These are phyloP conservation scores for Catostomus latipinnis DNA, from an alignment of 2,797 vertebrate genomes.

Conservation along the genomic window DNA sequence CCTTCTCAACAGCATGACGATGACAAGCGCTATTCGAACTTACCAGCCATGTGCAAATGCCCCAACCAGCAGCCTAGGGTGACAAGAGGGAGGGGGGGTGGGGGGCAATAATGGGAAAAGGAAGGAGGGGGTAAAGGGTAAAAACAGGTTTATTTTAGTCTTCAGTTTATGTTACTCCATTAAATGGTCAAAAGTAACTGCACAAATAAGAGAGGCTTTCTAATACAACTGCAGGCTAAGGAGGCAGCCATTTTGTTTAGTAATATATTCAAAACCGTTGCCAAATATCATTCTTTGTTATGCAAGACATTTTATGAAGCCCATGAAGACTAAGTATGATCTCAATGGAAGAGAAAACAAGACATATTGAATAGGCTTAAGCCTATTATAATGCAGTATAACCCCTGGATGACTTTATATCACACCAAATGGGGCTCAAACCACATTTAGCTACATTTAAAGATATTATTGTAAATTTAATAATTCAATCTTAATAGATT, in stretches of 20 bases:
- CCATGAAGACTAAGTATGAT: background rate
- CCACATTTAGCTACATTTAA: background rate
- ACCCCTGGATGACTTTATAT: background rate
- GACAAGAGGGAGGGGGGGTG: conserved; percentile 11
- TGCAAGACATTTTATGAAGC: background rate
- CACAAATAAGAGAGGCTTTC: background rate
- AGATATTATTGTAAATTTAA: background rate
- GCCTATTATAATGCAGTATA: background rate
- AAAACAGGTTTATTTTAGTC: conserved; percentile 21
- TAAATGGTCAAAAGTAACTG: background rate
- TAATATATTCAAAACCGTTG: conserved; percentile 1
- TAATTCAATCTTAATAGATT: background rate
- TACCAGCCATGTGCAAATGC: conserved; percentile 60
- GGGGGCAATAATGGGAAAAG: conserved; percentile 15
- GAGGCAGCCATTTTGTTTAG: conserved; percentile 47
- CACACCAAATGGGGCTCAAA: background rate
- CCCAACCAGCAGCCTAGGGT: conserved; percentile 58
- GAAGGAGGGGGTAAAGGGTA: background rate
- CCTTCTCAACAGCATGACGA: conserved; percentile 2
- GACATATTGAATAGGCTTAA: background rate
- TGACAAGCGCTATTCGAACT: conserved; percentile 39
- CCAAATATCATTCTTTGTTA: conserved; percentile 8
- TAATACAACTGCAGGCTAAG: conserved; percentile 24
- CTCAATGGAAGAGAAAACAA: background rate
- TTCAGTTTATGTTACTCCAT: conserved; percentile 3